Base-by-base conservation (phyloP, 2,113 vertebrate genomes). In the Neogale vison region DNA sequence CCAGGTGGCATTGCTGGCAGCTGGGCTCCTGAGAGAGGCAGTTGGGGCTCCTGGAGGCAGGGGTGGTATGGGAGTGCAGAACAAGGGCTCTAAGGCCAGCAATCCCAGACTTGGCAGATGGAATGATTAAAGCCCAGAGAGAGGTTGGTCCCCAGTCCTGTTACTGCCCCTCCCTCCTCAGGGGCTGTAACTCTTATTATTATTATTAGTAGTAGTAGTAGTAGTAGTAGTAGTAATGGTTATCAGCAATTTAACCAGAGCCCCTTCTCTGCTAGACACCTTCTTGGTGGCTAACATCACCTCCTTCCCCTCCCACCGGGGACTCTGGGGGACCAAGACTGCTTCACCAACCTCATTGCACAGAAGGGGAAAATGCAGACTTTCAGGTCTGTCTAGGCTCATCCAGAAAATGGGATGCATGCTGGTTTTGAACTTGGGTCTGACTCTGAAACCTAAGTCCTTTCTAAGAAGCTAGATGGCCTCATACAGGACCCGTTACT, bases 341-440 rank as follows among this genome's bases (percentile, higher is more conserved):
- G 0, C 76, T 47, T 52, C 23, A 3, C 50, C 42, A 29, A 52
- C 76, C 52, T 72, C n/a, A 1, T 1, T 7, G 29, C 4, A 9
- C 1, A 4, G 26, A 20, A 42, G 2, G 1, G 21, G 63, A 15
- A 20, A 57, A 13, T 0, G 1, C 11, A 77, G 47, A 77, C 18
- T n/a, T 23, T 26, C 45, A 36, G 50, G 9, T 31, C n/a, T 8
- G 34, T 36, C 50, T 11, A 8, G 47, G 36, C 3, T 65, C 81
- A 5, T 0, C 4, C 14, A 0, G 42, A 14, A 20, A 9, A 11
- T 4, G 29, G 36, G 47, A 0, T 0, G 18, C 15, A 7, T 31
- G 59, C 34, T 76, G 31, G 26, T 57, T 81, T 63, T 18, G 65
- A 89, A 36, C 50, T 36, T 59, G 31, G 15, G 23, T 71, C 57